phyloP scores from a whole-genome alignment of 1,140 invertebrate genomes.

The Eriocheir sinensis region DNA sequence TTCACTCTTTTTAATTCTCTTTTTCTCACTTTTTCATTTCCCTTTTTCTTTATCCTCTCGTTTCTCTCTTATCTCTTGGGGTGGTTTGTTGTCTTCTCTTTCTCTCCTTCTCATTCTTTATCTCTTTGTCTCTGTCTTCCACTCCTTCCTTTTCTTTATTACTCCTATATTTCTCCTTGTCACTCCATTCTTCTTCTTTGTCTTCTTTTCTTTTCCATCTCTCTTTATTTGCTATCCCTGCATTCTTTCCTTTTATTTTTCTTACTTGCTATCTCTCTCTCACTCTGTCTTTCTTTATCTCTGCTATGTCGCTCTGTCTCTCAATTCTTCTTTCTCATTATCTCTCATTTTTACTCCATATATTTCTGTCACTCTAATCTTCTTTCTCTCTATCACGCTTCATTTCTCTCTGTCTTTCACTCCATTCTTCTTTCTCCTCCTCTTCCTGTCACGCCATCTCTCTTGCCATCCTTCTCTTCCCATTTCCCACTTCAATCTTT shows the following conservation, averaged over 20 bases:
- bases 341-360: conserved; percentile 37
- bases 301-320: conserved; percentile 34
- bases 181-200: neutral
- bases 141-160: neutral
- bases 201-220: neutral
- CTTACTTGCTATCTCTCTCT: conserved; percentile 39
- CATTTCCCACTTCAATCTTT: too few species aligned
- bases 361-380: too few species aligned
- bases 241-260: conserved; percentile 18
- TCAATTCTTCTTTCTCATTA: conserved; percentile 16
- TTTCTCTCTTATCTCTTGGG: too few species aligned
- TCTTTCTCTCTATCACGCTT: conserved; percentile 35
- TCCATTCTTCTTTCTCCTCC: too few species aligned
- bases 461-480: too few species aligned
- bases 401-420: conserved; percentile 30
- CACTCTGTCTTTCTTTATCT: conserved; percentile 36
- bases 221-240: conserved; percentile 35
- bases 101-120: conserved; percentile 35
- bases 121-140: conserved; percentile 40
- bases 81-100: too few species aligned
- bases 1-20: too few species aligned
- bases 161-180: conserved; percentile 39
- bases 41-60: too few species aligned
- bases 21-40: too few species aligned
- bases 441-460: neutral